Evolutionary conservation across 2,797 vertebrate species (phyloP).

Genomic region (Cichlasoma orientale): DNA sequence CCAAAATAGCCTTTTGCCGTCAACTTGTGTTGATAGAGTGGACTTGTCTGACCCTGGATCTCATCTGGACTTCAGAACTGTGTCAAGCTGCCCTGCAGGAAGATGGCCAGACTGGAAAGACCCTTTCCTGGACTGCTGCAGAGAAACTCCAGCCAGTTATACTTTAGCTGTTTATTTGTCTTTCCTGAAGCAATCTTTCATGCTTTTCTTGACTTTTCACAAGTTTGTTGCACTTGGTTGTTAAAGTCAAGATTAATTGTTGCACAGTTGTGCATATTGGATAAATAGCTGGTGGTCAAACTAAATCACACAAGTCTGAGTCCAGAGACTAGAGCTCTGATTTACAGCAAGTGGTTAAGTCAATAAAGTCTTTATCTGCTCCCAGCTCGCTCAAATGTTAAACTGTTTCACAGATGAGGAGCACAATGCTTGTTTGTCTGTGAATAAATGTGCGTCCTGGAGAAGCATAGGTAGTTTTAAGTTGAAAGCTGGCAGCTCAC

Average conservation of each 20-base stretch:
- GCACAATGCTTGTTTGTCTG: conserved; percentile 35
- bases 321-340: conserved; percentile 42
- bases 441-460: conserved; percentile 43
- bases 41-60: conserved; percentile 53
- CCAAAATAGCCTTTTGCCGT: conserved; percentile 50
- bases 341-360: conserved; percentile 66
- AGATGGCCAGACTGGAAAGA: conserved; percentile 16
- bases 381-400: conserved; percentile 37
- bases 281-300: conserved; percentile 27
- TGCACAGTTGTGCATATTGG: not conserved
- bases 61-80: conserved; percentile 46
- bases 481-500: conserved; percentile 44
- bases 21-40: conserved; percentile 10
- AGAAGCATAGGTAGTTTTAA: conserved; percentile 55
- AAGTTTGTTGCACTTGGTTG: conserved; percentile 35
- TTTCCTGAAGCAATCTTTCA: conserved; percentile 45
- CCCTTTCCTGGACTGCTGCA: conserved; percentile 9
- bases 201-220: conserved; percentile 37
- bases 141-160: conserved; percentile 1
- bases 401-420: conserved; percentile 69
- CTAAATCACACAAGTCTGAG: conserved; percentile 34
- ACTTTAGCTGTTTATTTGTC: conserved; percentile 33
- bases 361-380: conserved; percentile 55
- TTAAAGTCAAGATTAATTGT: conserved; percentile 39
- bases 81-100: conserved; percentile 45